These are phyloP conservation scores for Apamea anceps DNA, from an alignment of 2,888 invertebrate species.

Conservation along the genomic window DNA sequence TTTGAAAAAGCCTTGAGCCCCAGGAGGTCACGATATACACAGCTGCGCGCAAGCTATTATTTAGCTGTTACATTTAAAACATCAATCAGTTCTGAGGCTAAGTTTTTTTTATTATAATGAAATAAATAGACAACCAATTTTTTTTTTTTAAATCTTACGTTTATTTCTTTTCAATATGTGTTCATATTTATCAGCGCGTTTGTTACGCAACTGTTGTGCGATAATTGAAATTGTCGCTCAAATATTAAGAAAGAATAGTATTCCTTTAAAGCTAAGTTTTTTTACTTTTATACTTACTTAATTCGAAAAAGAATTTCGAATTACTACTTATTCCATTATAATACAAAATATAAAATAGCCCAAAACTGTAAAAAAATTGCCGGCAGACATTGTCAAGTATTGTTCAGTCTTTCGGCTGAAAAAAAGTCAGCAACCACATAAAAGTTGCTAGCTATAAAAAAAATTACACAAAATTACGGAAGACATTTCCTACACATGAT, in stretches of 20 bases:
- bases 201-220: background rate
- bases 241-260: background rate
- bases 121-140: conserved; percentile 17
- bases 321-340: conserved; percentile 36
- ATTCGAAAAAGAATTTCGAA: no score
- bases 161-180: background rate
- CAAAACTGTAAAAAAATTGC: conserved; percentile 42
- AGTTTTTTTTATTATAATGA: conserved; percentile 23
- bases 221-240: conserved; percentile 2
- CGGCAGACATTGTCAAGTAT: conserved; percentile 54
- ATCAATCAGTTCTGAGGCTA: conserved; percentile 38
- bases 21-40: conserved; percentile 87
- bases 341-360: conserved; percentile 33
- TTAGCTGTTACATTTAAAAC: conserved; percentile 85
- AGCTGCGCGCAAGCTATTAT: conserved; percentile 88
- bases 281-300: background rate
- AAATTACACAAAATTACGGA: conserved; percentile 45
- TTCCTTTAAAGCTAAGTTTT: background rate
- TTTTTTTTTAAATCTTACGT: background rate
- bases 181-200: background rate
- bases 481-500: conserved; percentile 59
- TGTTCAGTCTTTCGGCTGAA: conserved; percentile 48
- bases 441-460: conserved; percentile 67
- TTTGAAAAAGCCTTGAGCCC: conserved; percentile 83
- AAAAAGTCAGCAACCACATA: conserved; percentile 59